Evolutionary conservation across 37 sponge, comb jelly and placozoan species (phyloP).

Genomic region (Theonella swinhoei): DNA sequence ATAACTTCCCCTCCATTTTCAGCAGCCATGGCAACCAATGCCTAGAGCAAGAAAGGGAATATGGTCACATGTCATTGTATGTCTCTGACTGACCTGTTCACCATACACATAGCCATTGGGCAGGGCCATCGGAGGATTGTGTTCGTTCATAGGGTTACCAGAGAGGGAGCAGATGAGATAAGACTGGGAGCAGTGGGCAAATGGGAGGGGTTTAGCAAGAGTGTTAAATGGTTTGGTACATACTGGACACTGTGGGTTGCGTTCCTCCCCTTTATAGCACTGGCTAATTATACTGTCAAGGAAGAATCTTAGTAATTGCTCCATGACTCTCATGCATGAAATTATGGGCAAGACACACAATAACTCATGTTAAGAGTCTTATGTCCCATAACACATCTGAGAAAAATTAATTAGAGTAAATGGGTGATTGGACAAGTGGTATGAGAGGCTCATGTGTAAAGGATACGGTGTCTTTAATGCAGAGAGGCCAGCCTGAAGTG

Average conservation of each 20-base stretch:
- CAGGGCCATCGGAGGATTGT: constrained; percentile 95
- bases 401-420: too few relatives aligned
- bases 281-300: constrained; percentile 61
- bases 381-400: too few relatives aligned
- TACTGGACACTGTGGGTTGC: constrained; percentile 90
- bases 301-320: too few relatives aligned
- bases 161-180: constrained; percentile 90
- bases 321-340: too few relatives aligned
- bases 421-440: too few relatives aligned
- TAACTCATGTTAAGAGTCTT: background rate
- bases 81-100: constrained; percentile 75
- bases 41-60: constrained; percentile 36
- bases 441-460: too few relatives aligned
- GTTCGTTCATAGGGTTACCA: constrained; percentile 92
- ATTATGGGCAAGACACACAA: background rate
- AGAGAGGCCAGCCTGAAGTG: constrained; percentile 94
- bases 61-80: background rate
- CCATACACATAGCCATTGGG: constrained; percentile 98
- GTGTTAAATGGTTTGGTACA: constrained; percentile 88
- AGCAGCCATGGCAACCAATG: constrained; percentile 59
- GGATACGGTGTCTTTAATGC: constrained; percentile 97
- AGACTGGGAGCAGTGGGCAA: constrained; percentile 93
- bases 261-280: constrained; percentile 70
- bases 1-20: constrained; percentile 71
- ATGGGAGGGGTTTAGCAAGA: constrained; percentile 92